Evolutionary conservation across 2,113 vertebrate species (phyloP).

Genomic region (Rhea americana): DNA sequence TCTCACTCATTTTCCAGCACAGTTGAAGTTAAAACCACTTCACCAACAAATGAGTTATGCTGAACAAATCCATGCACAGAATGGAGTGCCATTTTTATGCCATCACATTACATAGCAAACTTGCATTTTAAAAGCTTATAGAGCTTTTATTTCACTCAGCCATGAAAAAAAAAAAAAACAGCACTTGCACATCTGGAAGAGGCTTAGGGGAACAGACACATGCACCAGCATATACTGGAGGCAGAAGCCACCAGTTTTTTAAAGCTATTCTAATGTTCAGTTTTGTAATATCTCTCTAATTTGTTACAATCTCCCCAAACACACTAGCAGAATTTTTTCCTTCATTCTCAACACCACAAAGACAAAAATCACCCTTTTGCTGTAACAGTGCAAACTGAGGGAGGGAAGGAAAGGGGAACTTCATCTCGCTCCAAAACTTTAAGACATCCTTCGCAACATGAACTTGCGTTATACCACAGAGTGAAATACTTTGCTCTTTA

Average conservation of each 20-base stretch:
- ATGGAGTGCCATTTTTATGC: background rate
- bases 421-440: background rate
- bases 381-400: background rate
- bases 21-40: background rate
- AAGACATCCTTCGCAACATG: background rate
- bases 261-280: background rate
- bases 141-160: conserved; percentile 32
- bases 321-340: background rate
- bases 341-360: background rate
- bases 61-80: background rate
- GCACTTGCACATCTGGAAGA: background rate
- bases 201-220: background rate
- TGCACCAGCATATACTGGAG: background rate
- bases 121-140: background rate
- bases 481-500: background rate
- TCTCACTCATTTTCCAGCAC: background rate
- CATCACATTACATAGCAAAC: accelerated
- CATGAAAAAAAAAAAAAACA: background rate
- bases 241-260: background rate
- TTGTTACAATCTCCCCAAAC: background rate
- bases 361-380: background rate
- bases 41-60: no score
- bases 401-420: background rate
- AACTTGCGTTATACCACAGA: background rate
- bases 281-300: background rate